Conservation (phyloP, 1,140 invertebrate species). For the Calliopsis andreniformis region DNA sequence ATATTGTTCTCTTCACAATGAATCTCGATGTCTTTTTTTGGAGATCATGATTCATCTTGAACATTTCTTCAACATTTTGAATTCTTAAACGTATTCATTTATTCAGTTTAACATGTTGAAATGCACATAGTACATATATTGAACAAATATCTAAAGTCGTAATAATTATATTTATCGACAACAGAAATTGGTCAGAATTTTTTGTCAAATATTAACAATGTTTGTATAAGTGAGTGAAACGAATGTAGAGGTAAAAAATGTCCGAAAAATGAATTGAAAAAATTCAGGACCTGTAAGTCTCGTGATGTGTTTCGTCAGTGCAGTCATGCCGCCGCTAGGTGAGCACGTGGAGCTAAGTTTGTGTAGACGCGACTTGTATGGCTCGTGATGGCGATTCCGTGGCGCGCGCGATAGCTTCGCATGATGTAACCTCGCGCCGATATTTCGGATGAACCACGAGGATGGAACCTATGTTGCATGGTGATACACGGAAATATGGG, state of each 20-base stretch:
- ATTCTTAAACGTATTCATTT: too few relatives aligned
- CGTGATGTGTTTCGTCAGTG: conserved; percentile 15
- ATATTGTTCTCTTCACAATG: neutral
- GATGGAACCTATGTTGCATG: neutral
- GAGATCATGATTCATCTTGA: neutral
- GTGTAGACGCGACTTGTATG: conserved; percentile 58
- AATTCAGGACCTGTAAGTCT: neutral
- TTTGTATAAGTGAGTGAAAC: too few relatives aligned
- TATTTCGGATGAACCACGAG: conserved; percentile 54
- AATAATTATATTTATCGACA: too few relatives aligned
- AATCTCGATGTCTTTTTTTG: neutral
- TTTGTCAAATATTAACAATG: too few relatives aligned
- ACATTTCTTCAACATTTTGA: too few relatives aligned
- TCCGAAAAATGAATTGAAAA: too few relatives aligned
- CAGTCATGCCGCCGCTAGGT: neutral
- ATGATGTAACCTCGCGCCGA: conserved; percentile 63
- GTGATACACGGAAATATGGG: too few relatives aligned
- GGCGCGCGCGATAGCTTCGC: conserved; percentile 21
- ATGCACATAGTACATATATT: too few relatives aligned
- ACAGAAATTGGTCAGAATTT: too few relatives aligned
- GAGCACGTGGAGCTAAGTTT: conserved; percentile 55
- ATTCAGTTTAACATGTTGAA: too few relatives aligned
- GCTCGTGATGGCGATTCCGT: conserved; percentile 39
- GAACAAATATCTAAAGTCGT: too few relatives aligned
- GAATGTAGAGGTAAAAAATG: too few relatives aligned